Evolutionary conservation across 2,888 invertebrate genomes (phyloP).

Genomic region (Agapostemon virescens): DNA sequence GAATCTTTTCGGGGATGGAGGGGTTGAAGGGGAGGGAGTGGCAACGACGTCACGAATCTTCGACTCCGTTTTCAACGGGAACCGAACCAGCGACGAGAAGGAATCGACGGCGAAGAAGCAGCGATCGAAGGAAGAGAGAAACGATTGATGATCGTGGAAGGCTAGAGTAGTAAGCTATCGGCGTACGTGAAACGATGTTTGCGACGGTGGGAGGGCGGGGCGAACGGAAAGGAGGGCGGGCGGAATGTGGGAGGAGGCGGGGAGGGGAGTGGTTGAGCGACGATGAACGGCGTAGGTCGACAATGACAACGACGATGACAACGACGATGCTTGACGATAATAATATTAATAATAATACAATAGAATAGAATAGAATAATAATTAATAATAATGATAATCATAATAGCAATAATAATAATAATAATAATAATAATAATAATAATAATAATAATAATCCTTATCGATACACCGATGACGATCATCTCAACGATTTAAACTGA

Average conservation of each 20-base stretch:
- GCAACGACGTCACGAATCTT: background rate
- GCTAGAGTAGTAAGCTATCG: background rate
- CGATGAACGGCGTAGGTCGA: slow-evolving; percentile 38
- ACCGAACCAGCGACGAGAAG: slow-evolving; percentile 34
- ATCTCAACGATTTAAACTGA: slow-evolving; percentile 60
- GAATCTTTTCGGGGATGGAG: too few relatives aligned
- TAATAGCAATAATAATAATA: slow-evolving; percentile 51
- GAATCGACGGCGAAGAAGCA: slow-evolving; percentile 27
- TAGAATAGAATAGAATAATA: slow-evolving; percentile 48
- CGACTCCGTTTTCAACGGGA: background rate
- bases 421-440: slow-evolving; percentile 52
- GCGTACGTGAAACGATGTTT: background rate
- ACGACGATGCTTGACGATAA: slow-evolving; percentile 49
- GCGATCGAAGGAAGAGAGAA: background rate
- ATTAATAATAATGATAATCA: slow-evolving; percentile 53
- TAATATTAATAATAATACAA: slow-evolving; percentile 56
- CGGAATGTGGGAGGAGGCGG: too few relatives aligned
- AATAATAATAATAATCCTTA: slow-evolving; percentile 59
- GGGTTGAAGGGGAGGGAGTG: too few relatives aligned
- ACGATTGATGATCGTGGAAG: background rate
- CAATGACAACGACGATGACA: slow-evolving; percentile 42
- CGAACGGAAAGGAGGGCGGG: background rate
- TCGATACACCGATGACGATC: slow-evolving; percentile 57
- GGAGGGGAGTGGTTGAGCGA: slow-evolving; percentile 28
- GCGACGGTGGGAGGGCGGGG: background rate